A percentile compares a stretch with the other conserved stretches of the same genome.
Evolutionary conservation across 2,797 vertebrate species (phyloP).

Genomic region (Lycodopsis pacificus): DNA sequence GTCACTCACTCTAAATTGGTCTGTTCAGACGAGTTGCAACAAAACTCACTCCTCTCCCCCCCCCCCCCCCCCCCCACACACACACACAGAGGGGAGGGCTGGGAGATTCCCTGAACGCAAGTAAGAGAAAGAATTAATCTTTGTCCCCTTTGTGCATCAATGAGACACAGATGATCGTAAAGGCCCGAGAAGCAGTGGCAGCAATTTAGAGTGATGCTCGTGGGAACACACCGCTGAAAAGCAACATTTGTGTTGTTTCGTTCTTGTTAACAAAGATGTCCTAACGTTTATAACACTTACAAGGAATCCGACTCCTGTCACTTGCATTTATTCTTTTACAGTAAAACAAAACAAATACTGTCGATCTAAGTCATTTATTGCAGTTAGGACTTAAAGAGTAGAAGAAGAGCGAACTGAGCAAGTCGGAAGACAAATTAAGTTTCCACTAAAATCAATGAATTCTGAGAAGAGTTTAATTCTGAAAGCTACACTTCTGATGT

Average conservation of each 20-base stretch:
- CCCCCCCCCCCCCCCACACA: slow-evolving; percentile 31
- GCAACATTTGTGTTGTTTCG: background rate
- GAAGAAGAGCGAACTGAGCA: background rate
- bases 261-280: background rate
- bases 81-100: slow-evolving; percentile 36
- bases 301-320: background rate
- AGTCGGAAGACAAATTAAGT: background rate
- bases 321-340: background rate
- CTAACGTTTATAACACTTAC: background rate
- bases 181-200: slow-evolving; percentile 11
- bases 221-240: slow-evolving; percentile 25
- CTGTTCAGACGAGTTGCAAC: slow-evolving; percentile 65
- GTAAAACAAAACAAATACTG: background rate
- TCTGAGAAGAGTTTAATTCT: background rate
- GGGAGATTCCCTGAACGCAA: slow-evolving; percentile 37
- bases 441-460: background rate
- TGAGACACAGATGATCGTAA: slow-evolving; percentile 61
- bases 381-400: background rate
- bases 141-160: slow-evolving; percentile 60
- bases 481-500: background rate
- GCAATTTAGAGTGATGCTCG: slow-evolving; percentile 31
- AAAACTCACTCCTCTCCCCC: slow-evolving; percentile 54
- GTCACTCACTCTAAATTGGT: slow-evolving; percentile 70
- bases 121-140: slow-evolving; percentile 63
- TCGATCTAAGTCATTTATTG: background rate